Percentiles rank a stretch among this genome's conserved stretches.
Conservation (phyloP, 2,888 invertebrate genomes). For the Lycaena phlaeas region DNA sequence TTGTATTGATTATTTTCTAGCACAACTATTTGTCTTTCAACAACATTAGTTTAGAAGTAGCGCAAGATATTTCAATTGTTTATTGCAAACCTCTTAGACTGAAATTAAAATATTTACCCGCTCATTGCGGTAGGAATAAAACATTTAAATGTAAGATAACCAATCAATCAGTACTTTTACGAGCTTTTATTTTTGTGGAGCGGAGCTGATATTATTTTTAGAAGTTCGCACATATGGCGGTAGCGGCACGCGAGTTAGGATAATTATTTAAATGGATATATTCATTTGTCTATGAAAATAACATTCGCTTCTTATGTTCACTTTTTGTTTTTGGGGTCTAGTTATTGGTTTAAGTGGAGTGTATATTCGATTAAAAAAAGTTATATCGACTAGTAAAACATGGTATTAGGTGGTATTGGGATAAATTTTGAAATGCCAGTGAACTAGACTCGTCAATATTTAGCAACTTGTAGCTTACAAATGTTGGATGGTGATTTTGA, state of each 20-base stretch:
- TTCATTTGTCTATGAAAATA: not conserved
- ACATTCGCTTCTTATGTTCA: not conserved
- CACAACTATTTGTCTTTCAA: no score
- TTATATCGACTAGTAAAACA: no score
- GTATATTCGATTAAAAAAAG: no score
- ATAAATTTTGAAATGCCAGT: no score
- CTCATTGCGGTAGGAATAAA: slow-evolving; percentile 10
- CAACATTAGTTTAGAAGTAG: no score
- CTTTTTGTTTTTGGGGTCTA: not conserved
- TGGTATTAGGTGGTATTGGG: no score
- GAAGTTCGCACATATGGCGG: slow-evolving; percentile 46
- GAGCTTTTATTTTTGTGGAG: slow-evolving; percentile 36
- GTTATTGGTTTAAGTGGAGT: no score
- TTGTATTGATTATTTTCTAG: no score
- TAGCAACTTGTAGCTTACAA: no score
- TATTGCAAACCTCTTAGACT: slow-evolving; percentile 37
- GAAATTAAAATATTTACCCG: slow-evolving; percentile 6
- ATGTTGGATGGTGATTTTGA: no score
- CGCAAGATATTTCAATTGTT: slow-evolving; percentile 1
- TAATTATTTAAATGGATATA: slow-evolving; percentile 2
- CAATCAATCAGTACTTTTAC: slow-evolving; percentile 23
- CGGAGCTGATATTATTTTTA: slow-evolving; percentile 35
- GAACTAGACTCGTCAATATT: no score
- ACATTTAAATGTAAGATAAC: slow-evolving; percentile 15
- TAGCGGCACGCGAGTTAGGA: slow-evolving; percentile 28